Conservation (phyloP, 2,797 vertebrate species). For the Setipinna tenuifilis region DNA sequence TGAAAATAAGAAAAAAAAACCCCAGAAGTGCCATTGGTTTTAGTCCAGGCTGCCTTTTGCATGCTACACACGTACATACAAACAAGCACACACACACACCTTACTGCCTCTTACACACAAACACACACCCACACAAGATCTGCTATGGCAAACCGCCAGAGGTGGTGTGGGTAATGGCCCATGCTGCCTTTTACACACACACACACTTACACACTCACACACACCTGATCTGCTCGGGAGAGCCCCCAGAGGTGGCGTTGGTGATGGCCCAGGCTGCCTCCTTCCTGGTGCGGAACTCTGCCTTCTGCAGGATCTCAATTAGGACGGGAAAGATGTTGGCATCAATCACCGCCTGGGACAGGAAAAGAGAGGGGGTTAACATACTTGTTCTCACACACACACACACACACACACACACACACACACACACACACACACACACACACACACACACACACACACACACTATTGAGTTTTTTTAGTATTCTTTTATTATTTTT, state of each 20-base stretch:
- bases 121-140: slow-evolving; percentile 69
- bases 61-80: too few species aligned
- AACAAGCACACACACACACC: too few species aligned
- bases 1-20: neutral
- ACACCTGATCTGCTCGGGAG: slow-evolving; percentile 84
- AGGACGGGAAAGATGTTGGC: slow-evolving; percentile 90
- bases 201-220: slow-evolving; percentile 37
- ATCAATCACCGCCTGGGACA: slow-evolving; percentile 84
- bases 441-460: neutral
- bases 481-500: too few species aligned
- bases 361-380: neutral
- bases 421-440: neutral
- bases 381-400: neutral
- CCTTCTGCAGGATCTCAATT: slow-evolving; percentile 92
- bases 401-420: neutral
- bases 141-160: slow-evolving; percentile 88
- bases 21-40: neutral
- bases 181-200: slow-evolving; percentile 78
- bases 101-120: too few species aligned
- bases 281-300: slow-evolving; percentile 91
- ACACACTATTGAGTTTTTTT: too few species aligned
- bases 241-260: slow-evolving; percentile 88
- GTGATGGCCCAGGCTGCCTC: slow-evolving; percentile 91
- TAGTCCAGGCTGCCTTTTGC: too few species aligned
- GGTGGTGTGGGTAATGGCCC: slow-evolving; percentile 89